Conservation (phyloP, 2,797 vertebrate species). For the Sebastolobus altivelis region DNA sequence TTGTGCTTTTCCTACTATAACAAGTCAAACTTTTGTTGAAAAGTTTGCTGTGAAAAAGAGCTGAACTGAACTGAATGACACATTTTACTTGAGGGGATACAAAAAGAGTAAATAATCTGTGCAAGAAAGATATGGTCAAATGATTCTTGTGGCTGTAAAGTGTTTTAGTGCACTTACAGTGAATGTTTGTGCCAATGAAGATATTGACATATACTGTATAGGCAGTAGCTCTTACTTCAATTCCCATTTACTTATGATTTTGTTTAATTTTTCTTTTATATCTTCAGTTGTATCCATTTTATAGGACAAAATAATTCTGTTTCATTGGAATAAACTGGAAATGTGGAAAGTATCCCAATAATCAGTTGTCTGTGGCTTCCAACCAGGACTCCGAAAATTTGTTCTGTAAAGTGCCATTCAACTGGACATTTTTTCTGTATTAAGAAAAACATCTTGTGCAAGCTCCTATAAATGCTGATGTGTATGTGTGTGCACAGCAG, state of each 20-base stretch:
- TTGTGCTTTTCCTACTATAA: background rate
- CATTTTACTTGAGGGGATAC: background rate
- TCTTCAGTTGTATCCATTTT: background rate
- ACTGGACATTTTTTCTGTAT: slow-evolving; percentile 10
- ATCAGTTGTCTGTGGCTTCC: slow-evolving; percentile 1
- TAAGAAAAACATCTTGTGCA: slow-evolving; percentile 18
- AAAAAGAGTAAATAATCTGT: background rate
- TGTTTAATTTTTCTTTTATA: background rate
- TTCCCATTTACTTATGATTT: background rate
- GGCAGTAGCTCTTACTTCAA: background rate
- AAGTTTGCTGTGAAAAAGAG: background rate
- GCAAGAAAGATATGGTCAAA: background rate
- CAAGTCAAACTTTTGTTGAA: background rate
- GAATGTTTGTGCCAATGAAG: background rate
- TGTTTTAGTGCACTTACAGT: background rate
- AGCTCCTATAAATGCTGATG: slow-evolving; percentile 53
- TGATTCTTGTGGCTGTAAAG: background rate
- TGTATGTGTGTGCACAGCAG: slow-evolving; percentile 54
- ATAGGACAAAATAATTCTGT: background rate
- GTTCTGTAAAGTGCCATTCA: slow-evolving; percentile 51
- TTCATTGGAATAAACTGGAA: slow-evolving; percentile 9
- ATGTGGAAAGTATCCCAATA: slow-evolving; percentile 11
- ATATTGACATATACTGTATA: background rate
- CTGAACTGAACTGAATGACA: background rate
- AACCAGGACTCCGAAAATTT: slow-evolving; percentile 38